These are phyloP conservation scores for Lanius ludovicianus DNA, from an alignment of 2,113 vertebrate species.

Conservation along the genomic window DNA sequence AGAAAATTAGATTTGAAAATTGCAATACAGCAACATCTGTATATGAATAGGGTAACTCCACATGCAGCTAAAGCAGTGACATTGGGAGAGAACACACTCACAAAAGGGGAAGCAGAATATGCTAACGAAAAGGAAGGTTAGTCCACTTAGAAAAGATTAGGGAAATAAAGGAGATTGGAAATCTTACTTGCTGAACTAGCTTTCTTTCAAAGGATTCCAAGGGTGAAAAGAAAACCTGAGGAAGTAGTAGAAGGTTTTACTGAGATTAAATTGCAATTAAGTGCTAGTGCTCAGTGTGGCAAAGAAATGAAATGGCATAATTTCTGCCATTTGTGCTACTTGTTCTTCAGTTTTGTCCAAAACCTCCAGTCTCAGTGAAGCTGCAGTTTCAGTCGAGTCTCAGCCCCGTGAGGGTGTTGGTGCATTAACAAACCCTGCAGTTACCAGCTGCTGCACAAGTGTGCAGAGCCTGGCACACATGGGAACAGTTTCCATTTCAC, in stretches of 20 bases:
- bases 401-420: not conserved
- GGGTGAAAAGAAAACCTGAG: not conserved
- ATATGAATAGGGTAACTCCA: not conserved
- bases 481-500: not conserved
- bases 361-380: not conserved
- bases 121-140: not conserved
- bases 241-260: slow-evolving; percentile 6
- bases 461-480: not conserved
- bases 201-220: slow-evolving; percentile 3
- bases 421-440: not conserved
- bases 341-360: not conserved
- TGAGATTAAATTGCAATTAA: slow-evolving; percentile 18
- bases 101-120: not conserved
- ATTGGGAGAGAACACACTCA: not conserved
- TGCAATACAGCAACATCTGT: not conserved
- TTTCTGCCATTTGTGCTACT: not conserved
- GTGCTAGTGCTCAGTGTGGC: not conserved
- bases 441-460: not conserved
- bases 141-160: not conserved
- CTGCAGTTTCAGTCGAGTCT: not conserved
- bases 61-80: not conserved
- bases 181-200: not conserved
- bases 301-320: not conserved
- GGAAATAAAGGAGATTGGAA: not conserved
- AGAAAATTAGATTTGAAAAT: not conserved